These are phyloP conservation scores for Rattus rattus DNA, from an alignment of 2,113 vertebrate species.

Conservation along the genomic window DNA sequence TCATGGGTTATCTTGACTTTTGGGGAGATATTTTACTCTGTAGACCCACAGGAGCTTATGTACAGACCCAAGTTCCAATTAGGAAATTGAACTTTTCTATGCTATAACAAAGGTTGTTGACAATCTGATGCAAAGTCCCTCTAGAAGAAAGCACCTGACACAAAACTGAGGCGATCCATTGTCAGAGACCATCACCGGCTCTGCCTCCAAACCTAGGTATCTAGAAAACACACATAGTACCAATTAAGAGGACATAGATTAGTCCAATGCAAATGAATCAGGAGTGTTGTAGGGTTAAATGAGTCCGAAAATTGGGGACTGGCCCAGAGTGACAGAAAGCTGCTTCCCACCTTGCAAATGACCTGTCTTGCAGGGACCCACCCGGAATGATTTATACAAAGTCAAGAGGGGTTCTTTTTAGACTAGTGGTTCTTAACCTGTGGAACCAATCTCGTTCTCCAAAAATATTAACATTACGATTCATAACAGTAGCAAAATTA, in stretches of 20 bases:
- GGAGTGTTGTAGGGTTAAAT: constrained; percentile 2
- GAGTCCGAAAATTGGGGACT: neutral
- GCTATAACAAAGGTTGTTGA: neutral
- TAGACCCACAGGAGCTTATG: neutral
- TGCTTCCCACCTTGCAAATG: neutral
- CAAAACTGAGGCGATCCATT: neutral
- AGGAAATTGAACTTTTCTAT: neutral
- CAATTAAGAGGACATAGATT: constrained; percentile 23
- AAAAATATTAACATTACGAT: neutral
- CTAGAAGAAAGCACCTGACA: neutral
- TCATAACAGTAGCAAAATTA: neutral
- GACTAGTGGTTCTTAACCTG: neutral
- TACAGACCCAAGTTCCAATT: neutral
- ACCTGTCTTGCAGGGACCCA: neutral
- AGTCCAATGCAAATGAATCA: constrained; percentile 13
- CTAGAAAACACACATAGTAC: neutral
- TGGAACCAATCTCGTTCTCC: neutral
- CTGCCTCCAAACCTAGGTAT: neutral
- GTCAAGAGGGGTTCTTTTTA: neutral
- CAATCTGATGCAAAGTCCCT: neutral
- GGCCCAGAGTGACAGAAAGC: neutral
- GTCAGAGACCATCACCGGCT: neutral
- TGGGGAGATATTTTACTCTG: constrained; percentile 17
- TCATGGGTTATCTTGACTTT: constrained; percentile 57
- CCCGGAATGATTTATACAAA: neutral